Base-by-base conservation (phyloP, 2,797 vertebrate species). In the Hylomyscus alleni region DNA sequence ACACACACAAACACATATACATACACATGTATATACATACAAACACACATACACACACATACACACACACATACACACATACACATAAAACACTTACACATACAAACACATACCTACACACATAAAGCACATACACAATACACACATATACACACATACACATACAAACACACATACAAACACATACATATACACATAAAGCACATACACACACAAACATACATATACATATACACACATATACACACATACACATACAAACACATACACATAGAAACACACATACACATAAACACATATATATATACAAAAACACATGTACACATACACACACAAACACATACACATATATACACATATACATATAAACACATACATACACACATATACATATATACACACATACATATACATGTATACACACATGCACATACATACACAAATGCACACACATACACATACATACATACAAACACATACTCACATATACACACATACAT, bases 371-470 rank as follows among this genome's bases (percentile, higher is more conserved):
- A 52, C 1, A 20, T 8, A 80, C 8, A 13, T 2, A 13, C 17
- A 20, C 9, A n/a, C 1, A 20, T 3, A 37, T 0, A 20, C 8
- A 37, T 15, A 72, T 3, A 40, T 0, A 40, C 3, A 40, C 1
- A 24, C 4, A 22, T 3, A 73, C 3, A 73, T 11, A 40, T 3
- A 37, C 1, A 4, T 1, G 40, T 19, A 37, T 3, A 73, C 69
- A 73, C 7, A 40, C 19, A 22, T 10, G 14, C 4, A 67, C 15
- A n/a, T 3, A 5, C 6, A 6, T n/a, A 44, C 1, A 76, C 5
- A 56, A 2, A 54, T 31, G n/a, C 4, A 56, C 10, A 56, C 34
- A 37, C n/a, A 29, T 19, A n/a, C 0, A 17, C 14, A 69, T 14
- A 67, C 14, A 67, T 12, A 72, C 17, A 83, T 15, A 26, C 20